These are phyloP conservation scores for Ophion ellenae DNA, from an alignment of 2,888 invertebrate species.

Conservation along the genomic window DNA sequence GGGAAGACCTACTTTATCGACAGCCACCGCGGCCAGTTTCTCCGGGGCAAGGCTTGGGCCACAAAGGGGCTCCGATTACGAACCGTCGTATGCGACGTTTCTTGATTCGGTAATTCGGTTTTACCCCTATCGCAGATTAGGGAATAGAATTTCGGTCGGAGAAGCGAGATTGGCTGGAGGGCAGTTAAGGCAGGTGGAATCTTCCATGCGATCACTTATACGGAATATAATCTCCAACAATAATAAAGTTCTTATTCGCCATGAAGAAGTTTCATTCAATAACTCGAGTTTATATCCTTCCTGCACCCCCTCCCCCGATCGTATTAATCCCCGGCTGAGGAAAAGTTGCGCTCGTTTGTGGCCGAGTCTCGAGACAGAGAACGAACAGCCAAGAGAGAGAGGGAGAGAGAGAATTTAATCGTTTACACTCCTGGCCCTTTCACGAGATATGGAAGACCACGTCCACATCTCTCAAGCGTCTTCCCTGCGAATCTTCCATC, in stretches of 20 bases:
- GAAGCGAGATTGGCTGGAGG: constrained; percentile 20
- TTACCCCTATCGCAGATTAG: background rate
- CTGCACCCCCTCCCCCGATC: background rate
- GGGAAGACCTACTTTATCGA: background rate
- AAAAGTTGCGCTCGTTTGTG: constrained; percentile 50
- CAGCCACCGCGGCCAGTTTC: background rate
- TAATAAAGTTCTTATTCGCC: constrained; percentile 54
- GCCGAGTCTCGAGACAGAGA: constrained; percentile 29
- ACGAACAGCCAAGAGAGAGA: background rate
- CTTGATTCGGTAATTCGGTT: no score
- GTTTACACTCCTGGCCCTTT: constrained; percentile 61
- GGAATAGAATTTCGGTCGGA: background rate
- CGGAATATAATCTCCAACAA: constrained; percentile 54
- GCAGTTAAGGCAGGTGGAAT: constrained; percentile 7
- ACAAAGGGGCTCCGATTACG: no score
- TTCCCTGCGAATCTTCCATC: constrained; percentile 39
- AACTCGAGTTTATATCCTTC: constrained; percentile 46
- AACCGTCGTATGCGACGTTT: no score
- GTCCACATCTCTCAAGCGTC: constrained; percentile 65
- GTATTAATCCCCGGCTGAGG: constrained; percentile 47
- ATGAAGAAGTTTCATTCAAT: constrained; percentile 60
- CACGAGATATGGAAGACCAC: constrained; percentile 57
- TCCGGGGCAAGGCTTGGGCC: background rate
- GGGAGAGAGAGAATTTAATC: constrained; percentile 48
- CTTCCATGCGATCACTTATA: constrained; percentile 50